Conservation (phyloP, 1,140 invertebrate genomes). For the Drosophila hydei region DNA sequence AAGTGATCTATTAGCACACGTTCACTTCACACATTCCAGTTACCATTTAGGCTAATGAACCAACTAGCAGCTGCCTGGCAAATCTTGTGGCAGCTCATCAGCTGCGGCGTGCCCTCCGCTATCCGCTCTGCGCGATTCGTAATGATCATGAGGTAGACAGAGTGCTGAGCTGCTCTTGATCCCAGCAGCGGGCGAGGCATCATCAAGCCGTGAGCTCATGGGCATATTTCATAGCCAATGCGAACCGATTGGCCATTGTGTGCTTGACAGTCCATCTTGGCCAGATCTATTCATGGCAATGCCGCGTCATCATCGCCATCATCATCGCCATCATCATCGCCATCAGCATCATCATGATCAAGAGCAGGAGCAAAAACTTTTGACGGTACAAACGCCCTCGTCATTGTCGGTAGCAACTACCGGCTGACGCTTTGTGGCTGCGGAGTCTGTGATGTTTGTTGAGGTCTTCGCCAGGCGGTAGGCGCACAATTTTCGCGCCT, state of each 20-base stretch:
- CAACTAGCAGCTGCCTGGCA: conserved; percentile 15
- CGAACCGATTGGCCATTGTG: conserved; percentile 65
- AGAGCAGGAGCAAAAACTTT: conserved; percentile 19
- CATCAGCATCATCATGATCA: conserved; percentile 8
- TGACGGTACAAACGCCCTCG: conserved; percentile 40
- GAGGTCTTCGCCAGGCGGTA: conserved; percentile 38
- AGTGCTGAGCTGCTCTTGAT: conserved; percentile 47
- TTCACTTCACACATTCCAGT: conserved; percentile 70
- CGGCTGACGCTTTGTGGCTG: conserved; percentile 46
- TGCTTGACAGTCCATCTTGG: conserved; percentile 30
- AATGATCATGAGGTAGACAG: conserved; percentile 33
- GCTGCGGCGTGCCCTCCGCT: conserved; percentile 15
- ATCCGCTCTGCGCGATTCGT: not conserved
- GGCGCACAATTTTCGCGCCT: conserved; percentile 77
- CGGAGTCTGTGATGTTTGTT: conserved; percentile 5
- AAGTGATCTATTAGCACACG: conserved; percentile 73
- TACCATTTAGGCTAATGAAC: conserved; percentile 76
- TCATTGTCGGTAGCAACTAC: conserved; percentile 78
- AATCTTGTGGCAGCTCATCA: conserved; percentile 63
- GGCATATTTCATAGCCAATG: conserved; percentile 46
- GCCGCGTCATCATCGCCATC: conserved; percentile 54
- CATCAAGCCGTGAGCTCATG: conserved; percentile 23
- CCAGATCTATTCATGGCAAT: conserved; percentile 29
- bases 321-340: conserved; percentile 33
- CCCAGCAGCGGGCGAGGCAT: conserved; percentile 1